Evolutionary conservation across 2,113 vertebrate genomes (phyloP).

Genomic region (Lagopus leucura): DNA sequence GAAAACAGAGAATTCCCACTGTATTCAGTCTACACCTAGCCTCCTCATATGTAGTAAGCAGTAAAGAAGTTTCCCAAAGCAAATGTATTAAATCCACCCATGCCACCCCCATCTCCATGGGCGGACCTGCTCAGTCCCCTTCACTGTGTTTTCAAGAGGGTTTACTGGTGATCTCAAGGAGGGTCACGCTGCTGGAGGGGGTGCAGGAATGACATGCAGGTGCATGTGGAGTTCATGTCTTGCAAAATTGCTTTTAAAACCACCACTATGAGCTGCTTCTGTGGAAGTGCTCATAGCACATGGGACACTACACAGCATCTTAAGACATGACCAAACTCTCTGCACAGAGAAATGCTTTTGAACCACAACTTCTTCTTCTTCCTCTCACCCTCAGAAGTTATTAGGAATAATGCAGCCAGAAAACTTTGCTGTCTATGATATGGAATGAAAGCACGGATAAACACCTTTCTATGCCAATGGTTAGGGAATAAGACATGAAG

Average conservation of each 20-base stretch:
- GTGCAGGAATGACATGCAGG: neutral
- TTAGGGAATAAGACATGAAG: neutral
- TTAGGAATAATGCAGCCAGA: neutral
- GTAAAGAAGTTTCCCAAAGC: neutral
- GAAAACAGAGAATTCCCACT: neutral
- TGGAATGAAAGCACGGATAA: neutral
- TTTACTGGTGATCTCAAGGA: neutral
- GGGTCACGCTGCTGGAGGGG: neutral
- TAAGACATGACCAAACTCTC: neutral
- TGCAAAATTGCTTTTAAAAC: neutral
- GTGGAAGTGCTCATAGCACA: neutral
- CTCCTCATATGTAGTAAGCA: neutral
- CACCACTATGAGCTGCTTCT: neutral
- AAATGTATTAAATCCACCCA: neutral
- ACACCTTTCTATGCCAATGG: rapidly evolving
- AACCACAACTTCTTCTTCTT: neutral
- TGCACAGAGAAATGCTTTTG: neutral
- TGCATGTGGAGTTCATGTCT: neutral
- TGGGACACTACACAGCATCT: neutral
- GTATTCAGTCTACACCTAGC: neutral
- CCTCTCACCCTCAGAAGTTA: neutral
- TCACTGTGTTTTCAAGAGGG: neutral
- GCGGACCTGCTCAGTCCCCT: neutral
- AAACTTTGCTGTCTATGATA: neutral
- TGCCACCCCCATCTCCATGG: too few relatives aligned